A percentile compares a stretch with the other conserved stretches of the same genome.
Evolutionary conservation across 2,888 invertebrate genomes (phyloP).

Genomic region (Rambutsinella grinnellia): DNA sequence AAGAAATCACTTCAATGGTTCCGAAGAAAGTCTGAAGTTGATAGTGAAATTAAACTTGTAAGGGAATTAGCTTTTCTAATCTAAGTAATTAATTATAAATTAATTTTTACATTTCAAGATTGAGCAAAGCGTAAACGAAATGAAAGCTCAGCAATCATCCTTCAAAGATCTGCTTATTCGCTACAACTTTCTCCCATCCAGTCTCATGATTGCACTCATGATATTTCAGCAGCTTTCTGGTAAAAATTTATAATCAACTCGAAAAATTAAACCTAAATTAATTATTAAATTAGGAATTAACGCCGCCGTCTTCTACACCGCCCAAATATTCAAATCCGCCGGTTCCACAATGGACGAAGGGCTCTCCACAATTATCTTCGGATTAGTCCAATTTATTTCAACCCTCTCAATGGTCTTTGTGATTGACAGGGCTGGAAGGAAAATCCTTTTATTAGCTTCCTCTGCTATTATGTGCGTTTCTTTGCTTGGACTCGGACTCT

Average conservation of each 20-base stretch:
- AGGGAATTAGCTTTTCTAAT: no score
- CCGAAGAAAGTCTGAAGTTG: conserved; percentile 74
- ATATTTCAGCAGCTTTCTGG: conserved; percentile 88
- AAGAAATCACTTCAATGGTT: conserved; percentile 78
- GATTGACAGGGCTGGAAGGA: conserved; percentile 85
- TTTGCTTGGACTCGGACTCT: conserved; percentile 78
- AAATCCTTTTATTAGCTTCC: conserved; percentile 82
- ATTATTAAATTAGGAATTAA: no score
- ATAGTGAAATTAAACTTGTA: conserved; percentile 61
- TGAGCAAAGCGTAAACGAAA: conserved; percentile 57
- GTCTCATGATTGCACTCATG: conserved; percentile 84
- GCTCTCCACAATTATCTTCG: conserved; percentile 74
- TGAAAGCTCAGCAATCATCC: conserved; percentile 47
- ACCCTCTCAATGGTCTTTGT: conserved; percentile 73
- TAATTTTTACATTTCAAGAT: conserved; percentile 42
- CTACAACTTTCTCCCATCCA: conserved; percentile 73
- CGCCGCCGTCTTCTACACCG: conserved; percentile 85
- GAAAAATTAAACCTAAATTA: not conserved
- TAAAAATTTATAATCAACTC: no score
- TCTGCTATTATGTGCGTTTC: conserved; percentile 80
- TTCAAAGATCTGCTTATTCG: conserved; percentile 56
- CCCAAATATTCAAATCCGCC: conserved; percentile 76
- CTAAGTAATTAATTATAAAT: not conserved
- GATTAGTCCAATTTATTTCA: conserved; percentile 73
- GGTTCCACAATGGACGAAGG: conserved; percentile 69